Percentiles rank a stretch among this genome's conserved stretches.
Conservation (phyloP, 2,888 invertebrate genomes). For the Dryocosmus kuriphilus region DNA sequence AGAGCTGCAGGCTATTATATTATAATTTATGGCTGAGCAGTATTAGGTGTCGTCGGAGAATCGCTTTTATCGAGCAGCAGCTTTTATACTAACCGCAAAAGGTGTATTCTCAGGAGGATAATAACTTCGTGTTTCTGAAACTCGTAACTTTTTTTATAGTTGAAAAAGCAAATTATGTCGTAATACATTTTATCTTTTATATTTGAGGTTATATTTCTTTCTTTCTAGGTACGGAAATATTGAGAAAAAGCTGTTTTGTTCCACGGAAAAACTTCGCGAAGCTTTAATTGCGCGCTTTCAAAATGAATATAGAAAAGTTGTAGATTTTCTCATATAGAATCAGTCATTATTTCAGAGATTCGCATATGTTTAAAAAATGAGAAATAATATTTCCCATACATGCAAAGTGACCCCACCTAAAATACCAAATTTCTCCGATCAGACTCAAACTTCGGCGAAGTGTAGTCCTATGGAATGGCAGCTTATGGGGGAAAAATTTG, state of each 20-base stretch:
- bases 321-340: not conserved
- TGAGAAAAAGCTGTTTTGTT: not conserved
- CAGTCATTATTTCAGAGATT: not conserved
- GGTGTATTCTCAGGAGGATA: conserved; percentile 9
- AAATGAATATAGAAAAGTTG: not conserved
- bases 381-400: too few species aligned
- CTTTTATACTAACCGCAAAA: conserved; percentile 25
- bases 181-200: not conserved
- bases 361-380: too few species aligned
- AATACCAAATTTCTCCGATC: too few species aligned
- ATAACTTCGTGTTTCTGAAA: conserved; percentile 5
- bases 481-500: too few species aligned
- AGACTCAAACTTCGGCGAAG: too few species aligned
- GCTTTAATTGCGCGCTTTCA: not conserved
- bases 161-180: not conserved
- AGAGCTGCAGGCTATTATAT: conserved; percentile 58
- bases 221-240: not conserved
- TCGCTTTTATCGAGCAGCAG: conserved; percentile 24
- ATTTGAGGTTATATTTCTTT: not conserved
- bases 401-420: too few species aligned
- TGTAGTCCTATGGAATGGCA: too few species aligned
- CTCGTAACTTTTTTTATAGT: not conserved
- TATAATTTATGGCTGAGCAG: conserved; percentile 64
- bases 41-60: conserved; percentile 52
- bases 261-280: not conserved